Base-by-base conservation (phyloP, 2,113 vertebrate genomes). In the Phrynosoma blainvillii region DNA sequence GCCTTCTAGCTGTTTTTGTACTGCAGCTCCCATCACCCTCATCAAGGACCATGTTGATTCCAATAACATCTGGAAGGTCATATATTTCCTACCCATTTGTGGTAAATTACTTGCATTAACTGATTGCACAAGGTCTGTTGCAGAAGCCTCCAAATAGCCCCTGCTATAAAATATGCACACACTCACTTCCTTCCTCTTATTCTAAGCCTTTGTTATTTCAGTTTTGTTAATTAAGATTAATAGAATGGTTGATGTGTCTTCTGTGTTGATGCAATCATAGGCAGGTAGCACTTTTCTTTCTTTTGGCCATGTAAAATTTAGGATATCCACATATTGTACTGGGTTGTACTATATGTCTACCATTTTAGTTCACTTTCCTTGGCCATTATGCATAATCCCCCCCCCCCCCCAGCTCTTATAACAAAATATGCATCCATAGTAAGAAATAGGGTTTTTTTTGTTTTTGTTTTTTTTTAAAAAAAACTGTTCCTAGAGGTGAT, bases 401-500 rank as follows among this genome's bases (percentile, higher is more conserved):
- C 59, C 25, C 40, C 21, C 14, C 3, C 42, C 40, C 59, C 25
- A 42, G 36, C 6, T 66, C 23, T 32, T 66, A 20, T 36, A 66
- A 76, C 36, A 65, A 32, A 90, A 59, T 78, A 75, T 62, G 27
- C 20, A 47, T 47, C 16, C 3, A 23, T 59, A 7, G 62, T 62
- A 47, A 47, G 7, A 47, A 47, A 47, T 47, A 47, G 25, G 47
- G 11, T 75, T 47, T 10, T 5, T 5, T n/a, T n/a, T n/a, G n/a
- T n/a, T n/a, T n/a, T n/a, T n/a, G n/a, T n/a, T n/a, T n/a, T n/a
- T n/a, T n/a, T n/a, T n/a, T n/a, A n/a, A n/a, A n/a, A n/a, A 89
- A 90, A 36, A 84, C 59, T 75, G 54, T 84, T 84, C 66, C 81
- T 89, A 11, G 94, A 89, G 56, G 42, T 42, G 27, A 74, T 83